These are phyloP conservation scores for Hormaphis cornu DNA, from an alignment of 1,140 invertebrate species.

Conservation along the genomic window DNA sequence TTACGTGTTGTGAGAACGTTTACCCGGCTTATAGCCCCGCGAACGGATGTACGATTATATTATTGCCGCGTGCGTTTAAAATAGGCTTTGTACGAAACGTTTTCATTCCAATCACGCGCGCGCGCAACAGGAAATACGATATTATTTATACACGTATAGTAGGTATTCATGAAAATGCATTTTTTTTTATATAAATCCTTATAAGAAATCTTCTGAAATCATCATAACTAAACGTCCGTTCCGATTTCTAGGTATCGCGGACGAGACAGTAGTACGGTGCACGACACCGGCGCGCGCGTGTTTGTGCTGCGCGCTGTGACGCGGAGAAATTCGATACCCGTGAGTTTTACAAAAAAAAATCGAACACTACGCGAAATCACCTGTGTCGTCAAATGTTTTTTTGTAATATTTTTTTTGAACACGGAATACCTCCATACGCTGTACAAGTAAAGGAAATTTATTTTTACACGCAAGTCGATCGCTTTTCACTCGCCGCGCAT, in stretches of 20 bases:
- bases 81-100: neutral
- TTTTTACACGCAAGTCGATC: no score
- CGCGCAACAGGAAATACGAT: constrained; percentile 11
- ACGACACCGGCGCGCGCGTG: neutral
- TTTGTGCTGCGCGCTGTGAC: neutral
- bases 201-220: neutral
- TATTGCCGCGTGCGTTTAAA: neutral
- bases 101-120: constrained; percentile 24
- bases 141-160: no score
- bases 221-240: constrained; percentile 6
- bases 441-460: no score
- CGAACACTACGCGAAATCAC: no score
- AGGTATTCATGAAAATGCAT: neutral
- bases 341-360: neutral
- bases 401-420: no score
- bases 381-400: no score
- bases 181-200: neutral
- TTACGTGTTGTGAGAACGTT: neutral
- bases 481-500: no score
- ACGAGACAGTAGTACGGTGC: no score
- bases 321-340: constrained; percentile 16
- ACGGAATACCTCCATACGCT: no score
- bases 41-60: neutral
- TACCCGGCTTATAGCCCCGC: neutral
- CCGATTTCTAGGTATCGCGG: neutral